Base-by-base conservation (phyloP, 2,888 invertebrate genomes). In the Caenorhabditis plicata region DNA sequence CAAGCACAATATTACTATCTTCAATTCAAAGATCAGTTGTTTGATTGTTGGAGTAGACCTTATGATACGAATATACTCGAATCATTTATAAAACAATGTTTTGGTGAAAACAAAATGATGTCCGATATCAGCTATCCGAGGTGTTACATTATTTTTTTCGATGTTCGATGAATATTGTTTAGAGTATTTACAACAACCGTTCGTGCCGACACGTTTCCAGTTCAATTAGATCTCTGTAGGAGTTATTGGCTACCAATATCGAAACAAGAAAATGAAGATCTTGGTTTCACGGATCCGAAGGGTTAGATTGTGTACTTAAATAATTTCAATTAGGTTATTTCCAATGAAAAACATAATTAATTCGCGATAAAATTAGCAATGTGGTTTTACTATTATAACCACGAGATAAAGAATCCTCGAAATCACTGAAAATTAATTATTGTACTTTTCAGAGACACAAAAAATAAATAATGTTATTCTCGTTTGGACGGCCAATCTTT, bases 1-100 rank as follows among this genome's bases (percentile, higher is more conserved):
- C 91, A 94, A 75, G 89, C 90, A 72, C 89, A 92, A 81, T 88
- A 89, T 46, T 83, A 96, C 19, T 98, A 98, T 83, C 89, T 98
- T 75, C 87, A 90, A 44, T 87, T 98, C 85, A 98, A 96, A 82
- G 92, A 96, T 74, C 86, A 88, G 46, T 90, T 93, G 0, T 98
- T 98, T 81, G 87, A 89, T 15, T 92, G 92, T 0, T 87, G 77
- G 74, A 76, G 87, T 62, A 85, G 95, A 52, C 98, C 98, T 0
- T 98, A 98, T 81, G 86, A 88, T 11, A 89, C 91, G 27, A 90
- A 90, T 47, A 85, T 87, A 0, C 85, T 98, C 71, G 96, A 98
- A 81, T 86, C 84, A 22, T 88, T 95, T 57, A 83, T 98, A 35
- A 90, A 92, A 41, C 36, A 90, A 49, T 89, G 90, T 77, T 87